Base-by-base conservation (phyloP, 2,113 vertebrate genomes). In the Holacanthus passer region DNA sequence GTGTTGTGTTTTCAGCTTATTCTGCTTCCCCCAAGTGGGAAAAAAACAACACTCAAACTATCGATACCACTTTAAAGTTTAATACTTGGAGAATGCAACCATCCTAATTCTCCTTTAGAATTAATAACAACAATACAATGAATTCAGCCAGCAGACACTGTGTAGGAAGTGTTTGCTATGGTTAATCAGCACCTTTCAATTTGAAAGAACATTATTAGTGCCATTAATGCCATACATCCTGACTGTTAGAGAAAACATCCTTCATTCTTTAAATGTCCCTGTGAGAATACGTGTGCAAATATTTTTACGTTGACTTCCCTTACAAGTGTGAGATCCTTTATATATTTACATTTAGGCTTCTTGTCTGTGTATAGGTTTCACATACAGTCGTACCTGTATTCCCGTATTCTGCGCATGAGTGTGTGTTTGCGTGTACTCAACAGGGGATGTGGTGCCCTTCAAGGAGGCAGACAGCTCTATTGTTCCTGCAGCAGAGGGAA, bases 401-500 rank as follows among this genome's bases (percentile, higher is more conserved):
- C 11, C 56, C 66, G 32, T 3, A 75, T 45, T 64, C 22, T 64
- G 27, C 50, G 39, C 12, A n/a, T 19, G 7, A n/a, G n/a, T 72
- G n/a, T 71, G 41, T 63, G 58, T 55, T 70, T 69, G 27, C 31
- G 20, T 87, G 45, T 81, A n/a, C 8, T 84, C 59, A 84, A 74
- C n/a, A 47, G 27, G 13, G 73, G 74, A 86, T 82, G 81, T 45
- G 20, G 76, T 88, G 81, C 71, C 87, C 82, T 79, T 79, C 86
- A 67, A 88, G 71, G 55, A 87, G 73, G 79, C 83, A 79, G 83
- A 71, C 88, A 31, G 73, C 73, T 83, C 90, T 52, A 94, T 95
- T 94, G 91, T 95, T 95, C 70, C 67, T 80, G 77, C 56, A 45
- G 69, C 88, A 73, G 83, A 88, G 80, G 75, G 89, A 89, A 79